A percentile compares a stretch with the other conserved stretches of the same genome.
Conservation (phyloP, 2,113 vertebrate genomes). For the Aix galericulata region DNA sequence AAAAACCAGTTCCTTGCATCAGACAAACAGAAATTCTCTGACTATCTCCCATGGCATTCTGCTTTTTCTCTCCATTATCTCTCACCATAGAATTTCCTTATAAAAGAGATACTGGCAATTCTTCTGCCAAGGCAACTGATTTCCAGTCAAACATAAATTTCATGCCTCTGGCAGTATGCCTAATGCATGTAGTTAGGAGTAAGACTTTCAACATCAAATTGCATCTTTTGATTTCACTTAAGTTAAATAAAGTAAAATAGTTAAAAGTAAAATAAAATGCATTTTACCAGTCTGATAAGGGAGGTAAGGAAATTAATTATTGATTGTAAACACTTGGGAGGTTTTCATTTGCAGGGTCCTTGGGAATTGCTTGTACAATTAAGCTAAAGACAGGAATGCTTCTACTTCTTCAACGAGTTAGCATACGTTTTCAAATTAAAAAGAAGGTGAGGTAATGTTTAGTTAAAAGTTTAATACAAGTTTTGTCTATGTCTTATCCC, state of each 20-base stretch:
- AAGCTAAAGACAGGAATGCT: neutral
- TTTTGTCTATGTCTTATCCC: neutral
- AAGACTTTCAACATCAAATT: neutral
- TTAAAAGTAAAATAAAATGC: neutral
- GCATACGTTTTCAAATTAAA: neutral
- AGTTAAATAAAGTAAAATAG: neutral
- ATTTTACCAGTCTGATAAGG: neutral
- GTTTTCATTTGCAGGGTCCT: neutral
- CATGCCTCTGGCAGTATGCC: neutral
- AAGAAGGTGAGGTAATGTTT: neutral
- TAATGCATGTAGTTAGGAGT: neutral
- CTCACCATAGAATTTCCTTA: neutral
- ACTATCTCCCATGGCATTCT: neutral
- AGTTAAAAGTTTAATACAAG: neutral
- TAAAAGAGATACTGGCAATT: neutral
- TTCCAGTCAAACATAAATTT: neutral
- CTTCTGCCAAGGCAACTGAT: neutral
- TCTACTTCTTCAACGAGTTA: neutral
- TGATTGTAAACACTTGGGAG: neutral
- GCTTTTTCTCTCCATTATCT: neutral
- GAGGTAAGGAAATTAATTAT: neutral
- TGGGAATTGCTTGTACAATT: neutral
- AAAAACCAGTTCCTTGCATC: neutral
- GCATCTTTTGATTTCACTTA: neutral
- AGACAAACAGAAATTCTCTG: neutral